Evolutionary conservation across 2,888 invertebrate species (phyloP), one percentile per base, ranked within the genome.

Genomic region (Eupsilia transversa): DNA sequence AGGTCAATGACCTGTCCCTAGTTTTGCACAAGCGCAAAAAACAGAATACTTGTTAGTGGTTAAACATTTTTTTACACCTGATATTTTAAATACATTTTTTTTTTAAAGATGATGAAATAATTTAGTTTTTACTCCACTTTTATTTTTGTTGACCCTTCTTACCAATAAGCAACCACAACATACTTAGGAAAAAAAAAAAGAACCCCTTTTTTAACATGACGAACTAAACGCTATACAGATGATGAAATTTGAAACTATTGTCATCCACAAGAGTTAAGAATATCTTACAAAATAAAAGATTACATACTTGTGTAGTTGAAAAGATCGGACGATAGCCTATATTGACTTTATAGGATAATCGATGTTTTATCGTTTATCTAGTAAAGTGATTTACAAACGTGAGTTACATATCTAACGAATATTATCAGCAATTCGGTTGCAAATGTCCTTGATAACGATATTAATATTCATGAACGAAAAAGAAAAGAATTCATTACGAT

Each of bases 291-390:
- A 74, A 80, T 54, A 60, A 46, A 54, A 52, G 80, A 77, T 80
- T 33, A 59, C 23, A 54, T 56, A 20, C 59, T 46, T 46, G 23
- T n/a, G 14, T 33, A 33, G 41, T 57, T 54, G 27, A 41, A 77
- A 77, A 82, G 57, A 78, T 80, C 57, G 66, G n/a, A 49, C 56
- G 83, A 80, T 80, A 78, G 64, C 66, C 66, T 67, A 78, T 56
- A 65, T 70, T 57, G 54, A 69, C 59, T 64, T 60, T 14, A 49
- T 30, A 49, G 81, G 70, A 73, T 84, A 81, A 83, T 83, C 71
- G 82, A 46, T 41, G 20, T 66, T 77, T 83, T 74, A 83, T 80
- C 77, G 60, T 72, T 77, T 84, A 84, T 76, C 77, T 72, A 73
- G 68, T 66, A 57, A 68, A 84, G 52, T 81, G 82, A 83, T 84